Evolutionary conservation across 1,140 invertebrate genomes (phyloP), one percentile per base, ranked within the genome.

Genomic region (Drosophila mojavensis): DNA sequence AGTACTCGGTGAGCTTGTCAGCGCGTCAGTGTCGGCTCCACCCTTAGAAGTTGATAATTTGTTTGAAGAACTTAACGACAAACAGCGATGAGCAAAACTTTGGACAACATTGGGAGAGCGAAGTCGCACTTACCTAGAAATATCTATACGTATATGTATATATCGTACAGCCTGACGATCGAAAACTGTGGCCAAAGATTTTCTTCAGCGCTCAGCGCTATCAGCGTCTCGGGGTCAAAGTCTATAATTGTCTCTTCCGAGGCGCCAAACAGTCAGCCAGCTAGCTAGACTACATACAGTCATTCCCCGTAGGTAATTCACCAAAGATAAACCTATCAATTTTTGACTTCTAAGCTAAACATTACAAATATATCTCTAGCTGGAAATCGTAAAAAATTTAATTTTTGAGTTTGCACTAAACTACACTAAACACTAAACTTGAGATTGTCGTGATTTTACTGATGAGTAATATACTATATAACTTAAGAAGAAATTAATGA

Each of bases 11-110:
- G 9, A 36, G 41, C 41, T 58, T n/a, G 20, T 55, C 53, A 51
- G 6, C 50, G 13, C 24, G 36, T 39, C n/a, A 47, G 26, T 30
- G 66, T 61, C 66, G 66, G 66, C 58, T 36, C 53, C 13, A 33
- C 11, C 39, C 17, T 68, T 68, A 68, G 58, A 68, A 33, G 66
- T 61, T 45, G 3, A 60, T 17, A 30, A 68, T 60, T 33, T 63
- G 61, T 41, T 63, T 68, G 33, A 48, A 67, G 54, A 47, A 47
- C 36, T 39, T 36, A 41, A 47, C 26, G 24, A 62, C 6, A 17
- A 11, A 36, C 33, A 24, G 4, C 26, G 33, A 30, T 15, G 26
- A 70, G 58, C 59, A 45, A 55, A 62, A 53, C 30, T 70, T 70
- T 64, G 15, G 20, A 5, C 30, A 36, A 60, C 47, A 69, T 10